Evolutionary conservation across 1,140 invertebrate genomes (phyloP), one percentile per base, ranked within the genome.

Genomic region (Habropoda laboriosa): DNA sequence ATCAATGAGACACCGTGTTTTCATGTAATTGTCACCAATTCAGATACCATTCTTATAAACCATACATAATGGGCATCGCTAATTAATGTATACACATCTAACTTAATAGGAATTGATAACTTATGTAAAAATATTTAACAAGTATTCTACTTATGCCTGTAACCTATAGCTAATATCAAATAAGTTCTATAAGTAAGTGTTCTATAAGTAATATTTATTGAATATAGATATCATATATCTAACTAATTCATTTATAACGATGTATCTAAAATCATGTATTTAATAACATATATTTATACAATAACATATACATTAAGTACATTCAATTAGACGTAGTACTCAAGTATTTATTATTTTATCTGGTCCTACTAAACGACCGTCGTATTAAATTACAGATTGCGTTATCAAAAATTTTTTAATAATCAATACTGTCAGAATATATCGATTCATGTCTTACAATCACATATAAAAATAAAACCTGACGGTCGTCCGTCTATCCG

Each of bases 401-500:
- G 5, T n/a, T 51, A 38, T 27, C 2, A 70, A 35, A 57, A 61
- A n/a, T n/a, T n/a, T 57, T 68, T 45, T 24, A 0, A 45, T 67
- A 32, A 18, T 27, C 10, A 18, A 60, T 53, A 38, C 1, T 58
- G 27, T 42, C 1, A n/a, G 0, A 51, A 49, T 3, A n/a, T n/a
- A 51, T 51, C 35, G 21, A 51, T 53, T 53, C 16, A 42, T 21
- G 38, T 42, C 3, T 67, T 68, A 55, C 27, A 57, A 24, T 24
- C 12, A 75, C 3, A 60, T 12, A 24, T 21, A 30, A 57, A 35
- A 51, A 47, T 67, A 51, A 84, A 58, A 85, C 60, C 67, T 86
- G 76, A 86, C 80, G 80, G 82, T 83, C 83, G 80, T 89, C 88
- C 87, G 86, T 88, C 87, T 86, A 88, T 88, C 86, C 81, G 80